Conservation (phyloP, 2,888 invertebrate species). For the Dysmachus trigonus region DNA sequence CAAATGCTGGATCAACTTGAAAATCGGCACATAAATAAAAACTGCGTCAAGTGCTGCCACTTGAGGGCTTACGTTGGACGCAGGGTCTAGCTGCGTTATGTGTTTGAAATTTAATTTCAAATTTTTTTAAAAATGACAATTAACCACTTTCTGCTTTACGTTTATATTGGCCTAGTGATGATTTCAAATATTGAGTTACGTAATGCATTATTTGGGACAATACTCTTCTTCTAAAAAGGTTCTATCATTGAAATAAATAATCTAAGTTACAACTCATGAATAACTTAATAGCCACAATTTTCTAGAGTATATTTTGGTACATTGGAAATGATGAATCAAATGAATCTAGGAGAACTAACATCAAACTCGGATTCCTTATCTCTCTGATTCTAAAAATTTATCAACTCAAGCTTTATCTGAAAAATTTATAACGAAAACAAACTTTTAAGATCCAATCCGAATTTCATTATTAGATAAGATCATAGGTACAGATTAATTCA, state of each 20-base stretch:
- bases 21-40: not conserved
- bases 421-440: too few species aligned
- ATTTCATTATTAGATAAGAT: too few species aligned
- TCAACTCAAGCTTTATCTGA: too few species aligned
- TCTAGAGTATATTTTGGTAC: too few species aligned
- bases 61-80: not conserved
- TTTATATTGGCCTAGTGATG: not conserved
- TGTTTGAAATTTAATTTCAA: not conserved
- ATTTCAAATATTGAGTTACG: not conserved
- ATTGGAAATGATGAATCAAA: too few species aligned
- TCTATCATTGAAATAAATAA: not conserved
- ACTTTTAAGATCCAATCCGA: too few species aligned
- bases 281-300: too few species aligned
- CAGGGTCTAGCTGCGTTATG: not conserved
- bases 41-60: conserved; percentile 1
- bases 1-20: not conserved
- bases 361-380: too few species aligned
- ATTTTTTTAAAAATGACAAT: not conserved
- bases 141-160: not conserved
- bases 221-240: not conserved
- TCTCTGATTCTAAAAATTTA: too few species aligned
- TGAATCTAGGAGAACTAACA: too few species aligned
- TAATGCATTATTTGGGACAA: not conserved
- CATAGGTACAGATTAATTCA: too few species aligned
- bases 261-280: too few species aligned